Conservation (phyloP, 2,797 vertebrate species). For the Tinamus major region DNA sequence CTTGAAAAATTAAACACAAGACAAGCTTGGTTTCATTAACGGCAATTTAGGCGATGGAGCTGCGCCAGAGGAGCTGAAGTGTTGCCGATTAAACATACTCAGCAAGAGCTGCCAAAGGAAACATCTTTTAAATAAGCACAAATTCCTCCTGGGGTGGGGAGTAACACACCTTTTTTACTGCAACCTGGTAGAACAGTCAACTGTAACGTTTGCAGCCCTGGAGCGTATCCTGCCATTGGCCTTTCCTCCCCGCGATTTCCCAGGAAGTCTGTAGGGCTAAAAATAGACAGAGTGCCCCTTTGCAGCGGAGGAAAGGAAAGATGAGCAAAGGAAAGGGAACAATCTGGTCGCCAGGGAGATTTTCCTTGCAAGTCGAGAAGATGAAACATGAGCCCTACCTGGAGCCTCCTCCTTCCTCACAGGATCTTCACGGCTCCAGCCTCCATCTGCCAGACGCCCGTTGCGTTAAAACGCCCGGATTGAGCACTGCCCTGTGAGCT, state of each 20-base stretch:
- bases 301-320: neutral
- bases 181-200: neutral
- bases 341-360: rapidly evolving
- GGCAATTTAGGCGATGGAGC: neutral
- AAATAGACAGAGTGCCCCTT: neutral
- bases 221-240: neutral
- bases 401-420: neutral
- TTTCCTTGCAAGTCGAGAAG: neutral
- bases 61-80: neutral
- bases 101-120: neutral
- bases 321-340: neutral
- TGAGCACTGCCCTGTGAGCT: neutral
- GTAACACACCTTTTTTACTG: neutral
- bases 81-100: neutral
- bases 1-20: neutral
- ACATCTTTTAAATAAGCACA: neutral
- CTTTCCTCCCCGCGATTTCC: neutral
- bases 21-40: neutral
- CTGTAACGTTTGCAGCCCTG: neutral
- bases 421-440: neutral
- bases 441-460: neutral
- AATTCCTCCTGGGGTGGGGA: neutral
- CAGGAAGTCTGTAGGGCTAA: neutral
- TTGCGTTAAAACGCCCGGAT: neutral
- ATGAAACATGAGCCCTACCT: neutral